phyloP scores from a whole-genome alignment of 2,888 invertebrate genomes.

The Lithophane socia region DNA sequence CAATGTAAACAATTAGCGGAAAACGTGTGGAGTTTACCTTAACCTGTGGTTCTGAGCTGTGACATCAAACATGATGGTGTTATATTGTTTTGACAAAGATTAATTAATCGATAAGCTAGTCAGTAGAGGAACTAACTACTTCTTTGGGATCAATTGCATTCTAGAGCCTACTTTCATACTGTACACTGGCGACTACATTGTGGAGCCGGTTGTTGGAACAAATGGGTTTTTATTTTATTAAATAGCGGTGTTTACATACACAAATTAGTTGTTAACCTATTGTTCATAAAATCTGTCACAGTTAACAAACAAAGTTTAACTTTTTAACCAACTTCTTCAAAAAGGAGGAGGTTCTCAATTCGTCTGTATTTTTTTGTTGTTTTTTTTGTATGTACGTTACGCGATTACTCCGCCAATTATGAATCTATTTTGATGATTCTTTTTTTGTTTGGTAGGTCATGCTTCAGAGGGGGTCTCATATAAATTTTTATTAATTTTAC shows the following conservation, averaged over 20 bases:
- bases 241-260: neutral
- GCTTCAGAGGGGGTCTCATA: too few species aligned
- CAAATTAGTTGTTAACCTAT: neutral
- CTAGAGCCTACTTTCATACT: neutral
- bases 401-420: too few species aligned
- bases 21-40: constrained; percentile 38
- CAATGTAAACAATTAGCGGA: constrained; percentile 51
- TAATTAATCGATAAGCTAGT: neutral
- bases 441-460: too few species aligned
- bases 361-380: too few species aligned
- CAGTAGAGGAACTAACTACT: neutral
- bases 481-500: too few species aligned
- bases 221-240: neutral
- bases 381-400: too few species aligned
- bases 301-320: neutral
- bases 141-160: neutral
- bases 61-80: neutral
- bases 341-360: too few species aligned
- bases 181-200: neutral
- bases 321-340: too few species aligned
- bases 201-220: neutral
- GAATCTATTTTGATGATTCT: too few species aligned
- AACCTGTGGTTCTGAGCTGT: constrained; percentile 4
- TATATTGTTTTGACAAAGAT: neutral
- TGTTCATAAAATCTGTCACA: neutral